A percentile compares a stretch with the other conserved stretches of the same genome.
These are phyloP conservation scores for Mimas tiliae DNA, from an alignment of 2,888 invertebrate genomes.

Conservation along the genomic window DNA sequence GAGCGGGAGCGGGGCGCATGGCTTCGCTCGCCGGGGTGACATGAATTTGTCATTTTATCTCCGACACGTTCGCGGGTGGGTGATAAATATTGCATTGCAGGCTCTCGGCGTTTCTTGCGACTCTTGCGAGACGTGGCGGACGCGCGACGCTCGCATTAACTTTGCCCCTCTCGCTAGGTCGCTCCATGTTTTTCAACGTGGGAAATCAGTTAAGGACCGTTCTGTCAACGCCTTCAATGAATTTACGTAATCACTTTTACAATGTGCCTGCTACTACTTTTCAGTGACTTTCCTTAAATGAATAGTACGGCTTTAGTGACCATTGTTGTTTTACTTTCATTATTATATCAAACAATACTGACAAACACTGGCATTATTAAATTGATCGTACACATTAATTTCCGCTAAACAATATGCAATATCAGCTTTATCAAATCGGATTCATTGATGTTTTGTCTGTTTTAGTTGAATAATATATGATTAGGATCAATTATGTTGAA, in stretches of 20 bases:
- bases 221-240: slow-evolving; percentile 76
- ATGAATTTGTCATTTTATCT: slow-evolving; percentile 85
- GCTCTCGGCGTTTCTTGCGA: slow-evolving; percentile 66
- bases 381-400: not conserved
- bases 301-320: not conserved
- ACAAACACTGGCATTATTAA: not conserved
- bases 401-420: not conserved
- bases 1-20: slow-evolving; percentile 49
- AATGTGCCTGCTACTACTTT: slow-evolving; percentile 69
- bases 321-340: not conserved
- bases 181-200: slow-evolving; percentile 74
- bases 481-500: slow-evolving; percentile 80
- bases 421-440: slow-evolving; percentile 18
- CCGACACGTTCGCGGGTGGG: slow-evolving; percentile 78
- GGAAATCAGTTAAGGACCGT: slow-evolving; percentile 69
- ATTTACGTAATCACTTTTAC: slow-evolving; percentile 80
- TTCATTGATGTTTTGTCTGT: slow-evolving; percentile 30
- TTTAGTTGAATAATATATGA: slow-evolving; percentile 54
- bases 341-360: not conserved
- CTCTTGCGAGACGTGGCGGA: slow-evolving; percentile 49
- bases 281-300: slow-evolving; percentile 42
- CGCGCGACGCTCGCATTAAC: slow-evolving; percentile 57
- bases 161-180: slow-evolving; percentile 65
- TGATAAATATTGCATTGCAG: slow-evolving; percentile 84
- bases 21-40: slow-evolving; percentile 62